phyloP scores from a whole-genome alignment of 2,113 vertebrate genomes.

The Brachyhypopomus gauderio region DNA sequence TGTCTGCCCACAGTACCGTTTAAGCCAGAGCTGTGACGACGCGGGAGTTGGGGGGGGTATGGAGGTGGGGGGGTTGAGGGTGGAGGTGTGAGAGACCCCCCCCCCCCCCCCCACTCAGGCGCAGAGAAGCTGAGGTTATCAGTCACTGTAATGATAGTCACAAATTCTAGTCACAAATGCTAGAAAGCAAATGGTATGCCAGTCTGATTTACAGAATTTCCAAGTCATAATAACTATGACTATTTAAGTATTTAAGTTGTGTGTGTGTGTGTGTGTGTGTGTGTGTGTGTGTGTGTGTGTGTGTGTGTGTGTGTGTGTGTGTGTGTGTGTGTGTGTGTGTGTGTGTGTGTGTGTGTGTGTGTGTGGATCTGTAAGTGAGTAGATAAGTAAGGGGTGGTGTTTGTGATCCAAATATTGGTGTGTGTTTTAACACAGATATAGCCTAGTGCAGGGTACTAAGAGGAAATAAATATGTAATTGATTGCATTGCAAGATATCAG shows the following conservation, averaged over 20 bases:
- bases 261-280: not conserved
- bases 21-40: constrained; percentile 34
- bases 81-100: not conserved
- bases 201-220: not conserved
- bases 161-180: not conserved
- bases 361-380: not conserved
- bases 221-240: not conserved
- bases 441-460: too few relatives aligned
- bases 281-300: not conserved
- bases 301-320: not conserved
- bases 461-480: too few relatives aligned
- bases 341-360: not conserved
- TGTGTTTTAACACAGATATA: too few relatives aligned
- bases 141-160: constrained; percentile 33
- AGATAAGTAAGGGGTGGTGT: not conserved
- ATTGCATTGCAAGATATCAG: too few relatives aligned
- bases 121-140: constrained; percentile 20
- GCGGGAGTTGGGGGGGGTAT: not conserved
- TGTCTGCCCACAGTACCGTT: constrained; percentile 9
- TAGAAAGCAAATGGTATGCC: not conserved
- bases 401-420: too few relatives aligned
- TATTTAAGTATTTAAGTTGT: not conserved
- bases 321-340: not conserved
- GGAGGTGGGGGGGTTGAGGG: not conserved
- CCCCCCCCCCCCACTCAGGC: not conserved